These are phyloP conservation scores for Aphidius gifuensis DNA, from an alignment of 1,140 invertebrate species.

Conservation along the genomic window DNA sequence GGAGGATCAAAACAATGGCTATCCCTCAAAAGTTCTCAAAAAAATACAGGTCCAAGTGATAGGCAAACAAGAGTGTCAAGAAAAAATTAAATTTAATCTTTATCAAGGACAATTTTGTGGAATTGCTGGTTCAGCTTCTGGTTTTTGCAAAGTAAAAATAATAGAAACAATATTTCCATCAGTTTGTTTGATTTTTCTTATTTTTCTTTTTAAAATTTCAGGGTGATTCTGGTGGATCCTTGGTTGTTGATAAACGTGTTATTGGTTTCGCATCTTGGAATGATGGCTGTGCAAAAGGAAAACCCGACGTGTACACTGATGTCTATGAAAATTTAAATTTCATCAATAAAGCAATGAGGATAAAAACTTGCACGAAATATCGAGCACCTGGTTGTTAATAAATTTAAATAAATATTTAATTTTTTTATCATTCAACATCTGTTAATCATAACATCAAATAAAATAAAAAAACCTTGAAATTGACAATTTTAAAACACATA, in stretches of 20 bases:
- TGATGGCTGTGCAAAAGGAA: slow-evolving; percentile 60
- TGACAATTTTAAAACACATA: too few relatives aligned
- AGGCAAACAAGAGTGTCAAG: slow-evolving; percentile 4
- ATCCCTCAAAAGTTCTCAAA: slow-evolving; percentile 10
- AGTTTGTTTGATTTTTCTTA: not conserved
- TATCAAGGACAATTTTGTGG: slow-evolving; percentile 12
- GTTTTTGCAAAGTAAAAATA: slow-evolving; percentile 9
- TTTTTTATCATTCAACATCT: too few relatives aligned
- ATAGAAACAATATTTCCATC: not conserved
- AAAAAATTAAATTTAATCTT: not conserved
- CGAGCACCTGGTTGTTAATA: too few relatives aligned
- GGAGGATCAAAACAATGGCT: slow-evolving; percentile 4
- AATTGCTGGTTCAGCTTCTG: not conserved
- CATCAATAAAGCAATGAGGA: slow-evolving; percentile 9
- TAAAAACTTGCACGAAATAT: too few relatives aligned
- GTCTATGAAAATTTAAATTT: slow-evolving; percentile 46
- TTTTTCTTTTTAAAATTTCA: slow-evolving; percentile 16
- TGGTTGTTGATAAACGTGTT: slow-evolving; percentile 34
- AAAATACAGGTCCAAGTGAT: not conserved
- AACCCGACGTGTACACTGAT: slow-evolving; percentile 67
- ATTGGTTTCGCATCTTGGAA: slow-evolving; percentile 64
- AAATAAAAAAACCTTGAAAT: too few relatives aligned
- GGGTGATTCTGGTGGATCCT: slow-evolving; percentile 35
- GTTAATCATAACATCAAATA: too few relatives aligned
- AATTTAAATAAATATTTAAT: too few relatives aligned